phyloP scores from a whole-genome alignment of 64 coral and sea anemone genomes.

The Cladopsammia gracilis region DNA sequence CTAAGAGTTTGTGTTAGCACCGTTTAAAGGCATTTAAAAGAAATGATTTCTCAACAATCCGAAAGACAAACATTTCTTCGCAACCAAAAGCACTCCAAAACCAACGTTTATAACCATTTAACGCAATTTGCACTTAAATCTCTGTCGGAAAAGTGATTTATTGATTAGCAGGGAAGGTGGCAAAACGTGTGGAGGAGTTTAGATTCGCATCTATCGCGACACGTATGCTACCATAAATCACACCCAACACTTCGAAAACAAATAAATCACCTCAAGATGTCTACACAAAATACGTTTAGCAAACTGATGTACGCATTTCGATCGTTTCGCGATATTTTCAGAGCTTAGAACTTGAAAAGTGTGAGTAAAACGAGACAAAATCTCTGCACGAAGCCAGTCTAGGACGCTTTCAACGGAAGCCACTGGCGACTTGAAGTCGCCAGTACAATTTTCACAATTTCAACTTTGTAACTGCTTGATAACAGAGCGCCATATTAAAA shows the following conservation, averaged over 20 bases:
- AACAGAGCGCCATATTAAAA: slow-evolving; percentile 52
- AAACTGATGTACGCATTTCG: not conserved
- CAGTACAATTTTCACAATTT: slow-evolving; percentile 51
- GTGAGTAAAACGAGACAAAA: slow-evolving; percentile 47
- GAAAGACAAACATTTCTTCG: slow-evolving; percentile 5
- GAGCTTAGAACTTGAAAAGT: not conserved
- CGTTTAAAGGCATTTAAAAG: slow-evolving; percentile 37
- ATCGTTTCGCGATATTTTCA: not conserved
- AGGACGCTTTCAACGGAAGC: slow-evolving; percentile 72
- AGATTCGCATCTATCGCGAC: slow-evolving; percentile 35
- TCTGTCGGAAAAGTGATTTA: slow-evolving; percentile 30
- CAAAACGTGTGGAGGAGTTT: slow-evolving; percentile 6
- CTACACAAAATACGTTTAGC: not conserved
- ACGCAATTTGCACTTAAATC: slow-evolving; percentile 18
- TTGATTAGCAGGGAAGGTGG: slow-evolving; percentile 24
- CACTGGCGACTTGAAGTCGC: slow-evolving; percentile 81
- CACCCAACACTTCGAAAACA: not conserved
- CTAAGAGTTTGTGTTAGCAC: slow-evolving; percentile 21
- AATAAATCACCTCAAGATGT: not conserved
- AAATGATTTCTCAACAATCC: slow-evolving; percentile 13
- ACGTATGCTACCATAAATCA: slow-evolving; percentile 12
- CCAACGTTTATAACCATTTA: not conserved
- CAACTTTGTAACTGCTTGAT: slow-evolving; percentile 1
- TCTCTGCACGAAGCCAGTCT: slow-evolving; percentile 68
- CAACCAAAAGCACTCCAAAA: slow-evolving; percentile 18